A percentile compares a stretch with the other conserved stretches of the same genome.
Evolutionary conservation across 2,888 invertebrate species (phyloP).

Genomic region (Beris chalybata): DNA sequence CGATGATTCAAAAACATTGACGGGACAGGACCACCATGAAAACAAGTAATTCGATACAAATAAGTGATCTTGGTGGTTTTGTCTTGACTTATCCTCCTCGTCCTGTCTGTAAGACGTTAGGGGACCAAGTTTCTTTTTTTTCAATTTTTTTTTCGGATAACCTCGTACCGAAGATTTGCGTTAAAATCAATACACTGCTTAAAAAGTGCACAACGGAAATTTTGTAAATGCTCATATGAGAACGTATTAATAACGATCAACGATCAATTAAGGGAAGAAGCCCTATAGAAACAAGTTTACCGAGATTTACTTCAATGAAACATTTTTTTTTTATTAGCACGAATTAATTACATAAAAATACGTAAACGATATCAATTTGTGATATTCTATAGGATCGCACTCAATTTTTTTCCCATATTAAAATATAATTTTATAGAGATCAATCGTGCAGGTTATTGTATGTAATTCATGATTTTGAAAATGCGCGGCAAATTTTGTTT

Average conservation of each 20-base stretch:
- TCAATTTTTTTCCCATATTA: constrained; percentile 4
- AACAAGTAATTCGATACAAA: constrained; percentile 29
- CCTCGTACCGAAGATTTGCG: constrained; percentile 6
- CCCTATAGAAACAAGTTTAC: constrained; percentile 15
- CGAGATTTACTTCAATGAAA: constrained; percentile 17
- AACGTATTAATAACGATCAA: constrained; percentile 36
- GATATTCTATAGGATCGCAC: constrained; percentile 28
- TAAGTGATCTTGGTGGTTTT: constrained; percentile 35
- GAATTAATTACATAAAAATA: constrained; percentile 26
- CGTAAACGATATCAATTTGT: constrained; percentile 26
- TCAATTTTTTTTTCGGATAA: constrained; percentile 11
- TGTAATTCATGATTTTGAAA: constrained; percentile 26
- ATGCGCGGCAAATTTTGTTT: constrained; percentile 22
- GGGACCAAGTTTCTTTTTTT: not conserved
- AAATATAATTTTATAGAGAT: constrained; percentile 6
- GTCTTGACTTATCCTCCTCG: constrained; percentile 16
- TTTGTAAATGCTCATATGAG: constrained; percentile 27
- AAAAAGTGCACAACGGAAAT: constrained; percentile 21
- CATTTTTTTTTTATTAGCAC: constrained; percentile 9
- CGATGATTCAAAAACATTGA: constrained; percentile 29
- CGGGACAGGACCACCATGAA: constrained; percentile 35
- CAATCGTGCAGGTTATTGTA: constrained; percentile 30
- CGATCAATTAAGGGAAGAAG: constrained; percentile 35
- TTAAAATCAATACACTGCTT: constrained; percentile 6
- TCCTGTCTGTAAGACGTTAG: constrained; percentile 8